Percentiles rank a stretch among this genome's conserved stretches.
Evolutionary conservation across 2,113 vertebrate species (phyloP).

Genomic region (Alouatta palliata): DNA sequence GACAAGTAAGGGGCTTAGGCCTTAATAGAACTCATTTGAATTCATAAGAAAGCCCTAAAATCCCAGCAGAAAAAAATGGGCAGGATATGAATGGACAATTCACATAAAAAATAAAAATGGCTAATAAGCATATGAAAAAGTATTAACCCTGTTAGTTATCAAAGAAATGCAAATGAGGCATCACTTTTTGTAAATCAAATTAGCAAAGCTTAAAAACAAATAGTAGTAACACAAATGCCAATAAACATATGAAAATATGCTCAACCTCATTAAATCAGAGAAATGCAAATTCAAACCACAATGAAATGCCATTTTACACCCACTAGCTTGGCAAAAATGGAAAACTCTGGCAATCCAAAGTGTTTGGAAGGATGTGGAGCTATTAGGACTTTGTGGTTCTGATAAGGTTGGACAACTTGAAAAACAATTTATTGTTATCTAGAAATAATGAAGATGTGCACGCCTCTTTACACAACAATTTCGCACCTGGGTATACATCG

Average conservation of each 20-base stretch:
- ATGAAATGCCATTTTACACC: slow-evolving; percentile 65
- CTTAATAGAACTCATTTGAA: slow-evolving; percentile 71
- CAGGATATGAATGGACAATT: slow-evolving; percentile 75
- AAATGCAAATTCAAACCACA: slow-evolving; percentile 74
- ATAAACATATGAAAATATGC: slow-evolving; percentile 75
- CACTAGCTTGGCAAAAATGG: slow-evolving; percentile 61
- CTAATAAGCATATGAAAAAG: slow-evolving; percentile 79
- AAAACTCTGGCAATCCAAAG: neutral
- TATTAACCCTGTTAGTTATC: slow-evolving; percentile 76
- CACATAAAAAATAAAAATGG: slow-evolving; percentile 64
- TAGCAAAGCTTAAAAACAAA: slow-evolving; percentile 78
- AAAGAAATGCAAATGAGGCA: slow-evolving; percentile 75
- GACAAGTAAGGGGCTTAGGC: slow-evolving; percentile 51
- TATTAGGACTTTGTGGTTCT: neutral
- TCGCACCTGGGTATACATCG: neutral
- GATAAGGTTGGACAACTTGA: neutral
- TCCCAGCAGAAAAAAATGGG: slow-evolving; percentile 62
- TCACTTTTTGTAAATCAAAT: slow-evolving; percentile 77
- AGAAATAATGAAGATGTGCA: neutral
- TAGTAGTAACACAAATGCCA: slow-evolving; percentile 75
- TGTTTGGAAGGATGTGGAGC: neutral
- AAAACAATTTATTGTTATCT: neutral
- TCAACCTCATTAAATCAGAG: slow-evolving; percentile 74
- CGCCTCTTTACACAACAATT: neutral
- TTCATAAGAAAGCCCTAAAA: slow-evolving; percentile 61